These are phyloP conservation scores for Spheniscus humboldti DNA, from an alignment of 2,797 vertebrate genomes.

Conservation along the genomic window DNA sequence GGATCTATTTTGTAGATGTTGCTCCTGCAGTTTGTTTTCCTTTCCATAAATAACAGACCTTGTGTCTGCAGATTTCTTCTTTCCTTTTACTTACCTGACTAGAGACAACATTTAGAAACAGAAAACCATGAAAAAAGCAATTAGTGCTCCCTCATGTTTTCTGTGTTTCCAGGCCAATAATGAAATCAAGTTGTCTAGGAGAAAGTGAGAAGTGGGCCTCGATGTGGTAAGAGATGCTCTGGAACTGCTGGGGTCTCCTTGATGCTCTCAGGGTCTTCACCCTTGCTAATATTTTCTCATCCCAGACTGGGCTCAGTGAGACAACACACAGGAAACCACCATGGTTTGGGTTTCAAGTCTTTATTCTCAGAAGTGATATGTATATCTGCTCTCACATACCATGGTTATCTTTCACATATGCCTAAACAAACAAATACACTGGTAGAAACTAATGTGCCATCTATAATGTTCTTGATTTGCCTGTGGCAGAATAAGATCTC, in stretches of 20 bases:
- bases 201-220: background rate
- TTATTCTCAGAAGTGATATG: background rate
- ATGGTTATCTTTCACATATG: background rate
- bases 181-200: background rate
- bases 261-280: background rate
- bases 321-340: background rate
- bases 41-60: background rate
- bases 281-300: background rate
- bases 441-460: background rate
- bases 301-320: background rate
- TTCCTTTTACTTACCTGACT: background rate
- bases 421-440: background rate
- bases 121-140: background rate
- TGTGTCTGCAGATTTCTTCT: background rate
- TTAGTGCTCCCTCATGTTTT: background rate
- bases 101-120: background rate
- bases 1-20: background rate
- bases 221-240: background rate
- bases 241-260: background rate
- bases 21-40: background rate
- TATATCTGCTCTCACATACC: background rate
- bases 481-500: background rate
- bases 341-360: background rate
- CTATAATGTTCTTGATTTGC: background rate
- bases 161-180: background rate